These are phyloP conservation scores for Neoascia interrupta DNA, from an alignment of 2,888 invertebrate species.

Conservation along the genomic window DNA sequence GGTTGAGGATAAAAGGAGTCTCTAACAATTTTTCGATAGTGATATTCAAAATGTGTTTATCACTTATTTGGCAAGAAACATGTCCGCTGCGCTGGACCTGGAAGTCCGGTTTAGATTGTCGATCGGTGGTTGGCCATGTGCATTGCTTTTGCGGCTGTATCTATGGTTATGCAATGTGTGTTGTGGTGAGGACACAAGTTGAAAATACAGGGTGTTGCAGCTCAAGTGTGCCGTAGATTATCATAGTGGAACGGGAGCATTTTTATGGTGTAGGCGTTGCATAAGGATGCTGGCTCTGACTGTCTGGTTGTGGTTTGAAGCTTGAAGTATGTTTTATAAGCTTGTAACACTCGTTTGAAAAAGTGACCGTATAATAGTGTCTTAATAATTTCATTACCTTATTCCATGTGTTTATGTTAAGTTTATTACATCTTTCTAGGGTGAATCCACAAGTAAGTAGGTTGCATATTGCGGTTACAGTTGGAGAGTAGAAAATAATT, in stretches of 20 bases:
- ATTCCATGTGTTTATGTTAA: no score
- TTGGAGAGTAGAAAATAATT: no score
- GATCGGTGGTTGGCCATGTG: constrained; percentile 43
- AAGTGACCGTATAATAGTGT: no score
- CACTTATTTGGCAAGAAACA: constrained; percentile 14
- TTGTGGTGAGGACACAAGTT: constrained; percentile 36
- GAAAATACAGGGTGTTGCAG: neutral
- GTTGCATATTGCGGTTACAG: no score
- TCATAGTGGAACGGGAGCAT: neutral
- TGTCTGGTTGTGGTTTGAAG: neutral
- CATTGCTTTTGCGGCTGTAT: constrained; percentile 5
- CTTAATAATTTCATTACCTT: no score
- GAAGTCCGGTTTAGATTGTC: constrained; percentile 48
- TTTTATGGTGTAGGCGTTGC: constrained; percentile 26
- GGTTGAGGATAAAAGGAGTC: constrained; percentile 29
- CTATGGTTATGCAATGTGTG: constrained; percentile 52
- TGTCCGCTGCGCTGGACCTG: neutral
- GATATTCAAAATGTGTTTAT: constrained; percentile 13
- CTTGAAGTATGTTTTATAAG: no score
- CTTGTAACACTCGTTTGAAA: no score
- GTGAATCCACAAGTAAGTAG: no score
- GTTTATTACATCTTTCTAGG: no score
- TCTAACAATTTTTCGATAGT: constrained; percentile 6
- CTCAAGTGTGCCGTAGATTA: neutral
- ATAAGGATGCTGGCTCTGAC: constrained; percentile 25